A percentile compares a stretch with the other conserved stretches of the same genome.
Evolutionary conservation across 1,140 invertebrate genomes (phyloP).

Genomic region (Rhopalosiphum padi): DNA sequence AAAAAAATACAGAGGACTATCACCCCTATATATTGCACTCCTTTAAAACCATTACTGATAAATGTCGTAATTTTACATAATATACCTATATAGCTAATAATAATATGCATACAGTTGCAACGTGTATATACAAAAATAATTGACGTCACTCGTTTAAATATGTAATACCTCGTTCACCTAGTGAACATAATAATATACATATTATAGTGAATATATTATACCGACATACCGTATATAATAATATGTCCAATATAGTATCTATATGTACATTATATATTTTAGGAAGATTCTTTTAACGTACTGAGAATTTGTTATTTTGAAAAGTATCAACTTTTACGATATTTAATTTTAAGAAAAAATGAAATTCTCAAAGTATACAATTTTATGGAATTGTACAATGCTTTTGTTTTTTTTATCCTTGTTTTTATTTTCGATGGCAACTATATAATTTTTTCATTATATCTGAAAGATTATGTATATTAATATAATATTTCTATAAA

Average conservation of each 20-base stretch:
- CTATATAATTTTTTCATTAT: too few species aligned
- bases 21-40: neutral
- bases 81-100: neutral
- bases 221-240: too few species aligned
- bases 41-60: neutral
- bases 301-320: too few species aligned
- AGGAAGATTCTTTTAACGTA: neutral
- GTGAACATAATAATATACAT: neutral
- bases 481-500: too few species aligned
- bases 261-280: too few species aligned
- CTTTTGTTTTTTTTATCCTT: too few species aligned
- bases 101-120: neutral
- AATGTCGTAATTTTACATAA: neutral
- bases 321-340: neutral
- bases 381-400: neutral
- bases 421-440: too few species aligned
- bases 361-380: too few species aligned
- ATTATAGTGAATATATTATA: too few species aligned
- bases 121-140: neutral
- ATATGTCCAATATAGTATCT: too few species aligned
- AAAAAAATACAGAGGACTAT: neutral
- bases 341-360: too few species aligned
- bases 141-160: neutral
- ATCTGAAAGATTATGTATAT: too few species aligned
- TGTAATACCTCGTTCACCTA: neutral